Base-by-base conservation (phyloP, 2,113 vertebrate species). In the Grallaria varia region DNA sequence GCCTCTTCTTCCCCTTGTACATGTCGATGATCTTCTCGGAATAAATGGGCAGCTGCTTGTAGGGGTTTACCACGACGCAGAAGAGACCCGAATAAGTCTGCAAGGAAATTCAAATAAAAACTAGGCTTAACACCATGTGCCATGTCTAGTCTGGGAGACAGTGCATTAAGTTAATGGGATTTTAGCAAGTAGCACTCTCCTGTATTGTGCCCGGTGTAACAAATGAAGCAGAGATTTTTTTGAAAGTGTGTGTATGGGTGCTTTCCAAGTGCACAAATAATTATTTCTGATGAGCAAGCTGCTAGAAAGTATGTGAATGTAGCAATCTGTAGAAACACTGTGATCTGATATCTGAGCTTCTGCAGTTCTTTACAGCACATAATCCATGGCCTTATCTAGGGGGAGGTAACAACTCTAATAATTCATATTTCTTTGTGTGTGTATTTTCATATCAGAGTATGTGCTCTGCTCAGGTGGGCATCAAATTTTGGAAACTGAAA, bases 1-100 rank as follows among this genome's bases (percentile, higher is more conserved):
- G 99, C 64, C 99, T 98, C 96, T 99, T 99, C 98, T 99, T 99
- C 74, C 99, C 99, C 98, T 99, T 99, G 98, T 99, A 99, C 99
- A 99, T 99, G 49, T 99, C 99, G 0, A 99, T 98, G 40, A 99
- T 99, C 98, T 99, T 99, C 97, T 99, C 99, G 1, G 99, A 99
- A 93, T 99, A 99, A 97, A 99, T 99, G 97, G 99, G 99, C 90
- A 99, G 97, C 86, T 99, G 98, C 96, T 99, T 99, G 91, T 99
- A 99, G 7, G 99, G 99, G 87, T 99, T 99, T 84, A 99, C 96
- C 95, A 99, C 99, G 56, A 99, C 99, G 0, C 99, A 99, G 98
- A 99, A 99, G 80, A 99, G 99, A 82, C 99, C 99, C 0, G 99
- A 99, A 96, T 99, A 99, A 2, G 99, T 99, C 99, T 99, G 97